These are phyloP conservation scores for Siniperca undulata DNA, from an alignment of 2,797 vertebrate species.

Conservation along the genomic window DNA sequence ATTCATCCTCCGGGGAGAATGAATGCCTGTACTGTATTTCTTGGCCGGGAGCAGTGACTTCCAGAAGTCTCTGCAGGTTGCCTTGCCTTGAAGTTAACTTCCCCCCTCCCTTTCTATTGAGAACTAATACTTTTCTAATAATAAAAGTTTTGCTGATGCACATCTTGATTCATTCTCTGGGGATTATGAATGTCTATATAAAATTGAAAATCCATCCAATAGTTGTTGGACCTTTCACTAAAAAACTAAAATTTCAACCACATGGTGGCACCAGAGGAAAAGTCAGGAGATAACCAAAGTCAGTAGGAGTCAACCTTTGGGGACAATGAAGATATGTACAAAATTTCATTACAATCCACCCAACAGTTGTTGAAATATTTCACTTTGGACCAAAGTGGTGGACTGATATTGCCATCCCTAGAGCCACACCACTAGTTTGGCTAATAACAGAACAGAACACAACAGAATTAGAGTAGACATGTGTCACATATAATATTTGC, in stretches of 20 bases:
- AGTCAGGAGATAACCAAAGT: neutral
- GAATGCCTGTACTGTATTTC: neutral
- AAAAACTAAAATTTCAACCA: neutral
- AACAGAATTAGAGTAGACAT: conserved; percentile 27
- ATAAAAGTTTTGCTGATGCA: neutral
- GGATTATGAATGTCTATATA: neutral
- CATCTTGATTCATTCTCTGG: neutral
- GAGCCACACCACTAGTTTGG: neutral
- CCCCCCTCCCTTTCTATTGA: neutral
- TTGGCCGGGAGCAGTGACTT: neutral
- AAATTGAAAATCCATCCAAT: neutral
- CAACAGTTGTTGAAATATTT: neutral
- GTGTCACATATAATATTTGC: conserved; percentile 72
- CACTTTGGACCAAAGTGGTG: neutral
- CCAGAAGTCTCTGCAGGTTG: neutral
- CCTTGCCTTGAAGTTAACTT: neutral
- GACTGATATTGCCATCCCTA: neutral
- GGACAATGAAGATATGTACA: neutral
- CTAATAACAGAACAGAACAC: conserved; percentile 2
- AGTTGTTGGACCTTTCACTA: neutral
- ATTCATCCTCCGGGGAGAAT: too few species aligned
- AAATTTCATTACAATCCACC: neutral
- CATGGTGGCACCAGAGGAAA: neutral
- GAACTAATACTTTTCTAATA: neutral
- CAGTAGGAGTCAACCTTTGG: neutral